These are phyloP conservation scores for Chrysaora quinquecirrha DNA, from an alignment of 30 jellyfish, hydroid and myxozoan species.

Conservation along the genomic window DNA sequence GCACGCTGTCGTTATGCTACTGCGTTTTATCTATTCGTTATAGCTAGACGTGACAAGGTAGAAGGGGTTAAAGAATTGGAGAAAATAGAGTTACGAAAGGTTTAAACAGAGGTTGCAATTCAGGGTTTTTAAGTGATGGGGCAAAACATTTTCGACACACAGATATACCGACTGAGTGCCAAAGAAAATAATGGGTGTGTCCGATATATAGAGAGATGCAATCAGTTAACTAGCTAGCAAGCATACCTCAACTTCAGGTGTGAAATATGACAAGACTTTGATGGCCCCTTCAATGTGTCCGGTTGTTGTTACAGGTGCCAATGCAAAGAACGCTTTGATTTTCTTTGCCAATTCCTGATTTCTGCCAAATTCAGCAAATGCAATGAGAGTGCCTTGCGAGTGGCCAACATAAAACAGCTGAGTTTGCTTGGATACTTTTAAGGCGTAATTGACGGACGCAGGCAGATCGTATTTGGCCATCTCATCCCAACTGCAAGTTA, in stretches of 20 bases:
- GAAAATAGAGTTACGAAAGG: no score
- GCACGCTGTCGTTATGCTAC: no score
- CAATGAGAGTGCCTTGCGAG: slow-evolving; percentile 97
- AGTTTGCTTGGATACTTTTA: slow-evolving; percentile 49
- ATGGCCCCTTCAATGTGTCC: slow-evolving; percentile 80
- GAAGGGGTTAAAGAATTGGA: no score
- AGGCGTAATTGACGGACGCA: slow-evolving; percentile 81
- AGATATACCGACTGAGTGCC: no score
- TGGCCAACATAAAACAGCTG: slow-evolving; percentile 92
- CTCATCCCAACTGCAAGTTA: slow-evolving; percentile 85
- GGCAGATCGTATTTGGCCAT: slow-evolving; percentile 99
- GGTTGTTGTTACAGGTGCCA: slow-evolving; percentile 85
- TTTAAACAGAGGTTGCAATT: no score
- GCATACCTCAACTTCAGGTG: slow-evolving; percentile 76
- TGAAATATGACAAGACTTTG: slow-evolving; percentile 48
- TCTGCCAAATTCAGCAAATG: slow-evolving; percentile 79
- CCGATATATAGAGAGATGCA: no score
- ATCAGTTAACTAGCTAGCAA: no score
- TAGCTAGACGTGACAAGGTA: no score
- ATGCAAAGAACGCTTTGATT: slow-evolving; percentile 80
- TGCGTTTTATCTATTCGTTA: no score
- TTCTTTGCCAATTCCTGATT: slow-evolving; percentile 76
- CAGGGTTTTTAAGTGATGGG: no score
- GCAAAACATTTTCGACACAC: no score
- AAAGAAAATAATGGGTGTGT: no score